Conservation (phyloP, 2,888 invertebrate genomes). For the Acronicta alni region DNA sequence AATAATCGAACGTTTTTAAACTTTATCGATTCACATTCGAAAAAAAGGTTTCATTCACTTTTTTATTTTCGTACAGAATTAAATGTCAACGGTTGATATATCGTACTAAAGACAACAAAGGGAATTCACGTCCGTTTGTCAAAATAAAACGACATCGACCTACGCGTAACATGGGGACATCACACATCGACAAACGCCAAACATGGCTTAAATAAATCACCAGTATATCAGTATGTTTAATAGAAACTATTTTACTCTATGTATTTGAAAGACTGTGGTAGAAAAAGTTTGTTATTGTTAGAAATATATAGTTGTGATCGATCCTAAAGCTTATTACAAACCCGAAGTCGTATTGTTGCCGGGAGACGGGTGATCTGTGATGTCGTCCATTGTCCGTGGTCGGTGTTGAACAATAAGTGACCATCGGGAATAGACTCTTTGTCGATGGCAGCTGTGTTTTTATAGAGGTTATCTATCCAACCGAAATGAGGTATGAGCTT, state of each 20-base stretch:
- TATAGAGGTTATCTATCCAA: conserved; percentile 76
- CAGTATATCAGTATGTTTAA: conserved; percentile 54
- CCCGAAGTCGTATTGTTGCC: conserved; percentile 75
- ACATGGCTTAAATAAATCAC: conserved; percentile 62
- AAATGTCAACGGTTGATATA: conserved; percentile 82
- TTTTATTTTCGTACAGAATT: conserved; percentile 70
- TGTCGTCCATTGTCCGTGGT: conserved; percentile 78
- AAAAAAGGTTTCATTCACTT: conserved; percentile 72
- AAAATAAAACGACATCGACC: conserved; percentile 84
- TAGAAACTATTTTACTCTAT: conserved; percentile 64
- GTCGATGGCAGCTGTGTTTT: conserved; percentile 83
- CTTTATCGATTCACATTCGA: conserved; percentile 61
- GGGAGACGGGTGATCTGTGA: conserved; percentile 79
- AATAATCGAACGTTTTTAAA: conserved; percentile 51
- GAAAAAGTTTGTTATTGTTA: conserved; percentile 69
- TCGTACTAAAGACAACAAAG: conserved; percentile 81
- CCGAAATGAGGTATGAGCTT: conserved; percentile 71
- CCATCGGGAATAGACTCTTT: conserved; percentile 80
- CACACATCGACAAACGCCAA: conserved; percentile 66
- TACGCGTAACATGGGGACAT: conserved; percentile 79
- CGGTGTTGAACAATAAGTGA: conserved; percentile 84
- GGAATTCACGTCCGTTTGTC: conserved; percentile 80
- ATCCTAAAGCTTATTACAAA: conserved; percentile 77
- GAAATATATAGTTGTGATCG: conserved; percentile 69
- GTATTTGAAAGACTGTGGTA: conserved; percentile 52